A percentile compares a stretch with the other conserved stretches of the same genome.
These are phyloP conservation scores for Tigriopus californicus DNA, from an alignment of 2,888 invertebrate species.

Conservation along the genomic window DNA sequence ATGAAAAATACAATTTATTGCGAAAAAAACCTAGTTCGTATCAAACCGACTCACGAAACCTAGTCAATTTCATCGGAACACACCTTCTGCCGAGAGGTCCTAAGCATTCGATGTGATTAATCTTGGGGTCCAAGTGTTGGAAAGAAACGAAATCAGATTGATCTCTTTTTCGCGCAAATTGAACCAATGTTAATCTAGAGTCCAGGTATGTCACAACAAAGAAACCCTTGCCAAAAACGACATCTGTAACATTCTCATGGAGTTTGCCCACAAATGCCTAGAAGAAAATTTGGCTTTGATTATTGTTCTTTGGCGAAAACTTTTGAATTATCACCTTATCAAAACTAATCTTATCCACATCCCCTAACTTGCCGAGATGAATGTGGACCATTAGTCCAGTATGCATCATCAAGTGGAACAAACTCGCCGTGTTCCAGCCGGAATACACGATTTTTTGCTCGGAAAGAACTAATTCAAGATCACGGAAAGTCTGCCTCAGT, in stretches of 20 bases:
- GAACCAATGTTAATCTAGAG: neutral
- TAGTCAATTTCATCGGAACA: too few species aligned
- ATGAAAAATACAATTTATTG: too few species aligned
- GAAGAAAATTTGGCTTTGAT: neutral
- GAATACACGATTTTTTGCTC: conserved; percentile 10
- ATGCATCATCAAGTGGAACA: neutral
- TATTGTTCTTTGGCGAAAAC: neutral
- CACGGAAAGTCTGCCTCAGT: neutral
- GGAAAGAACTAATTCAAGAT: conserved; percentile 1
- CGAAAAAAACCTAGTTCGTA: too few species aligned
- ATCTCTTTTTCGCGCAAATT: neutral
- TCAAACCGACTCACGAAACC: too few species aligned
- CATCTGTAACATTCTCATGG: neutral
- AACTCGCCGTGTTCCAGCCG: neutral
- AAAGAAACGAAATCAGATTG: too few species aligned
- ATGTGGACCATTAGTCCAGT: neutral
- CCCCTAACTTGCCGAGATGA: neutral
- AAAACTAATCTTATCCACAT: neutral
- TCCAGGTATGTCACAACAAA: neutral
- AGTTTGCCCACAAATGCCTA: neutral
- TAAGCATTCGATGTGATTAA: too few species aligned
- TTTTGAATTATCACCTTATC: neutral
- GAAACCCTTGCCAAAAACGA: neutral
- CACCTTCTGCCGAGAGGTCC: too few species aligned
- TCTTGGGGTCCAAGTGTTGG: too few species aligned